phyloP scores from a whole-genome alignment of 2,797 vertebrate genomes.

The Tangara arthus region DNA sequence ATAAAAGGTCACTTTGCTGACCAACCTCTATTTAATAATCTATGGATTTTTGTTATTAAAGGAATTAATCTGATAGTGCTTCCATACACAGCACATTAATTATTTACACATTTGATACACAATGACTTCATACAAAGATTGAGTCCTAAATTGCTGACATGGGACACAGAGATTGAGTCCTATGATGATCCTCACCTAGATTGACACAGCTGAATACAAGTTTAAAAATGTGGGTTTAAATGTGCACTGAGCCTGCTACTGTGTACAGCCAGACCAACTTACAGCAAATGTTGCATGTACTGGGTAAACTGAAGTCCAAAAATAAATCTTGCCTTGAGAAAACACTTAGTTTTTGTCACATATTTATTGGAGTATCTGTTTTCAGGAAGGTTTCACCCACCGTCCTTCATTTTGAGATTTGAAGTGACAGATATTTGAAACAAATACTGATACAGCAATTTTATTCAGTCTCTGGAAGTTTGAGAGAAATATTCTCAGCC shows the following conservation, averaged over 20 bases:
- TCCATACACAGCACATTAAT: conserved; percentile 31
- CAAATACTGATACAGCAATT: conserved; percentile 57
- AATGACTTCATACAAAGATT: conserved; percentile 23
- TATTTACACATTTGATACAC: conserved; percentile 55
- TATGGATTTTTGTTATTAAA: conserved; percentile 59
- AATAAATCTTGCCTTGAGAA: conserved; percentile 11
- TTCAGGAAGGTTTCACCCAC: conserved; percentile 45
- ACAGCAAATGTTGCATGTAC: background rate
- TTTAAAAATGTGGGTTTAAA: background rate
- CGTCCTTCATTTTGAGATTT: conserved; percentile 24
- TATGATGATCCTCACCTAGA: background rate
- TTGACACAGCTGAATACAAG: background rate
- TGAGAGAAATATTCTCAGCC: conserved; percentile 59
- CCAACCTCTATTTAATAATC: conserved; percentile 40
- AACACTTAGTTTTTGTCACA: conserved; percentile 33
- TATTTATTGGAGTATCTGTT: conserved; percentile 31
- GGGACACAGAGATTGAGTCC: background rate
- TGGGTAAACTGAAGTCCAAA: background rate
- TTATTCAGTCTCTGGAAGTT: conserved; percentile 53
- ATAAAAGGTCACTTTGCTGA: background rate
- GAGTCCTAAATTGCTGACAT: conserved; percentile 6
- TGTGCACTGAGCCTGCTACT: background rate
- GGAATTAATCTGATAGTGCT: conserved; percentile 35
- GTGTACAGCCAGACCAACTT: background rate
- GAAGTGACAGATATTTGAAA: conserved; percentile 66